Percentiles rank a stretch among this genome's conserved stretches.
Evolutionary conservation across 2,888 invertebrate genomes (phyloP).

Genomic region (Diarsia brunnea): DNA sequence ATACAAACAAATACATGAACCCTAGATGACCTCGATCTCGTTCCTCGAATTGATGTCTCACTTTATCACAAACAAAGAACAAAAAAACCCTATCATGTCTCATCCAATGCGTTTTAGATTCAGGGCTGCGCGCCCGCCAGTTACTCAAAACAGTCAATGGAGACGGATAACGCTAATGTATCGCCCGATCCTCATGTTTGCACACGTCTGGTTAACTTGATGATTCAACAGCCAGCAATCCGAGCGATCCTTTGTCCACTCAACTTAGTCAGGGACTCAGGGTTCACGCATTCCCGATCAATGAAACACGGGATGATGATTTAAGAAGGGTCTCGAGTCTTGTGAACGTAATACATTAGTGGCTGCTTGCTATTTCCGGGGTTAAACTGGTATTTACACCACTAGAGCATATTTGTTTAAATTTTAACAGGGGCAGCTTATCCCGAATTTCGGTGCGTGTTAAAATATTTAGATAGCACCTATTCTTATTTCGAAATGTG

Average conservation of each 20-base stretch:
- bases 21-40: slow-evolving; percentile 34
- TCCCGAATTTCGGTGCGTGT: slow-evolving; percentile 7
- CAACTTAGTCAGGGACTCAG: slow-evolving; percentile 77
- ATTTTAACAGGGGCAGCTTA: slow-evolving; percentile 56
- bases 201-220: slow-evolving; percentile 59
- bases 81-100: not conserved
- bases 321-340: slow-evolving; percentile 49
- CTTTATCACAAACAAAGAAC: slow-evolving; percentile 15
- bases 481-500: slow-evolving; percentile 31
- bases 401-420: slow-evolving; percentile 51
- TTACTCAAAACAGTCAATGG: slow-evolving; percentile 58
- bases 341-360: slow-evolving; percentile 63
- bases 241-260: slow-evolving; percentile 67
- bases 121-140: slow-evolving; percentile 1
- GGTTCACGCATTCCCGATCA: slow-evolving; percentile 75
- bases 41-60: slow-evolving; percentile 44
- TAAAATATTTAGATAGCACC: not conserved
- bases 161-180: slow-evolving; percentile 26
- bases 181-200: slow-evolving; percentile 59
- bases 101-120: slow-evolving; percentile 32
- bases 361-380: slow-evolving; percentile 61
- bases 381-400: slow-evolving; percentile 59
- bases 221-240: slow-evolving; percentile 69
- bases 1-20: slow-evolving; percentile 25
- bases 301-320: slow-evolving; percentile 71